Percentiles rank a stretch among this genome's conserved stretches.
Evolutionary conservation across 1,140 invertebrate species (phyloP).

Genomic region (Microplitis mediator): DNA sequence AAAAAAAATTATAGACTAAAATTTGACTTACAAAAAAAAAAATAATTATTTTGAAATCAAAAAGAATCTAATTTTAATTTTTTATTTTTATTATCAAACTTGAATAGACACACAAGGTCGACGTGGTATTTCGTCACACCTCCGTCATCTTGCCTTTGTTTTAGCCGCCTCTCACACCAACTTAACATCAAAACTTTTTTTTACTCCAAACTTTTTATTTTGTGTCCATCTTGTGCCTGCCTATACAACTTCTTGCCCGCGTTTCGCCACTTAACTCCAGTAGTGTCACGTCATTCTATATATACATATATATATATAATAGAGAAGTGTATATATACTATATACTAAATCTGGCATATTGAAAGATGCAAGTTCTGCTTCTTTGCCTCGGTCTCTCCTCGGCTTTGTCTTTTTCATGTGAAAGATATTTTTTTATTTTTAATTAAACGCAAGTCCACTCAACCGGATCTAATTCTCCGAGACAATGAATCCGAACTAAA

Average conservation of each 20-base stretch:
- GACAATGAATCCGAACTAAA: conserved; percentile 44
- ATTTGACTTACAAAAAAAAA: too few relatives aligned
- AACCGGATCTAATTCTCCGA: conserved; percentile 49
- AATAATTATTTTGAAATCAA: too few relatives aligned
- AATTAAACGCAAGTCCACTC: conserved; percentile 15
- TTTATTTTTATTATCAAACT: background rate
- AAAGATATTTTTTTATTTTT: background rate
- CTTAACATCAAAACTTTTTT: too few relatives aligned
- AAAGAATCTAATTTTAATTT: background rate
- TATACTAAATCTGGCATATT: too few relatives aligned
- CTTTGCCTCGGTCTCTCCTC: background rate
- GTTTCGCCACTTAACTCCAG: conserved; percentile 61
- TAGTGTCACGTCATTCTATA: conserved; percentile 58
- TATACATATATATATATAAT: conserved; percentile 6
- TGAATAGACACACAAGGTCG: conserved; percentile 9
- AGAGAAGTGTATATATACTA: background rate
- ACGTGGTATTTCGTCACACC: conserved; percentile 55
- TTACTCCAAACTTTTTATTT: conserved; percentile 22
- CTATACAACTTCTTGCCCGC: conserved; percentile 49
- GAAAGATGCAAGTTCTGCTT: background rate
- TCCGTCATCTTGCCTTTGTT: conserved; percentile 51
- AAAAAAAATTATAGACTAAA: too few relatives aligned
- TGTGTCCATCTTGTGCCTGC: conserved; percentile 38
- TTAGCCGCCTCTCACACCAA: conserved; percentile 43
- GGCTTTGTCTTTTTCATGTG: background rate